Evolutionary conservation across 2,797 vertebrate species (phyloP).

Genomic region (Bufotes viridis): DNA sequence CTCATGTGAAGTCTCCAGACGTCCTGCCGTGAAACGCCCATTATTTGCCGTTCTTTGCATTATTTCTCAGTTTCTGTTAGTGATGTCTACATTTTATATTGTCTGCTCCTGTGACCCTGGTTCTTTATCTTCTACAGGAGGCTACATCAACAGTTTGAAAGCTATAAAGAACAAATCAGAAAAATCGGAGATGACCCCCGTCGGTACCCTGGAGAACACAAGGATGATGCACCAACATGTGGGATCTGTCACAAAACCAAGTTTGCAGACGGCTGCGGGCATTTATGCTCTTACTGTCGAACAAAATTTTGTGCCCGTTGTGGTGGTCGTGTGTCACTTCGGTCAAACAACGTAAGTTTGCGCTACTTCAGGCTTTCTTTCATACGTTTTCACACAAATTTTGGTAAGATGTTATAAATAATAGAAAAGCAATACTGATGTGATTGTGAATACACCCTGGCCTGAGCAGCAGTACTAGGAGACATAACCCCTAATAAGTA

Average conservation of each 20-base stretch:
- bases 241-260: slow-evolving; percentile 98
- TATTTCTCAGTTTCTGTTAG: background rate
- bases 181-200: slow-evolving; percentile 94
- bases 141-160: slow-evolving; percentile 98
- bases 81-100: background rate
- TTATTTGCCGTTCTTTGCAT: background rate
- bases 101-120: fast-evolving
- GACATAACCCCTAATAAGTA: too few species aligned
- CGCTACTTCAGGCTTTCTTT: background rate
- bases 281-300: slow-evolving; percentile 97
- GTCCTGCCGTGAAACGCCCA: background rate
- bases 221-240: slow-evolving; percentile 97
- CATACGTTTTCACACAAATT: background rate
- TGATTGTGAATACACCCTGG: background rate
- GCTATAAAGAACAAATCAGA: slow-evolving; percentile 97
- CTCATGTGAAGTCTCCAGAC: background rate
- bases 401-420: background rate
- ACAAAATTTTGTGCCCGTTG: slow-evolving; percentile 98
- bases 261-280: slow-evolving; percentile 96
- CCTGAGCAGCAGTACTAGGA: background rate
- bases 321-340: slow-evolving; percentile 94
- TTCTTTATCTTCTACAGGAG: slow-evolving; percentile 80
- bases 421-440: background rate
- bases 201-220: slow-evolving; percentile 90
- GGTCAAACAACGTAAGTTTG: slow-evolving; percentile 95